Conservation (phyloP, 2,797 vertebrate genomes). For the Cryptoprocta ferox region DNA sequence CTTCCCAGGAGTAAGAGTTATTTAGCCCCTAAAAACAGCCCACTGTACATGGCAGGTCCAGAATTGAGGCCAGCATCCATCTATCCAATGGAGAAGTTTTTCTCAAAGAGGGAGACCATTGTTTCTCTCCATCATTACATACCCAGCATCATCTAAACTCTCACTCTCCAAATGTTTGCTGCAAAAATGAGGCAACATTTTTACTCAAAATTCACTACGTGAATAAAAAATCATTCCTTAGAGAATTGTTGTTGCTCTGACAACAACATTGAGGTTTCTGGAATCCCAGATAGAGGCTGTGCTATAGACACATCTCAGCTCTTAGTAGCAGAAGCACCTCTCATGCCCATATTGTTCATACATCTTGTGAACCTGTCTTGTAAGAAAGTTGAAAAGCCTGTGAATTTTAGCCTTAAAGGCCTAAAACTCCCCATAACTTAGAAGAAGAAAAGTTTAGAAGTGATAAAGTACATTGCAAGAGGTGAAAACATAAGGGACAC, state of each 20-base stretch:
- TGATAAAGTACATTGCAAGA: neutral
- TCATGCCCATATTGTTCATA: neutral
- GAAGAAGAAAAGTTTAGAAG: constrained; percentile 3
- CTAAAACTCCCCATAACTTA: neutral
- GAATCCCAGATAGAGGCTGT: neutral
- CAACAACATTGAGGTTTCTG: neutral
- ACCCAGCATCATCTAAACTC: neutral
- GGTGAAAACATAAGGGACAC: neutral
- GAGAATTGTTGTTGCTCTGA: neutral
- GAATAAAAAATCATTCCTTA: neutral
- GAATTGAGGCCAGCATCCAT: neutral
- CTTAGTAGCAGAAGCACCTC: neutral
- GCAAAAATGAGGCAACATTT: neutral
- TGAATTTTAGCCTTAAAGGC: neutral
- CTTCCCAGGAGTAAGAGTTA: neutral
- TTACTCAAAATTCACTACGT: neutral
- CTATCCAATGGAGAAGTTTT: neutral
- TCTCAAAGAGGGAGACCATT: neutral
- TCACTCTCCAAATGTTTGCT: neutral
- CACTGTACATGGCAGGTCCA: neutral
- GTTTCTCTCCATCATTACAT: neutral
- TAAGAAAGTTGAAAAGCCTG: neutral
- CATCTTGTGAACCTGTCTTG: neutral
- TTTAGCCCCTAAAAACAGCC: neutral
- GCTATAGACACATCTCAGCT: neutral